Conservation (phyloP, 2,113 vertebrate genomes). For the Sceloporus undulatus region DNA sequence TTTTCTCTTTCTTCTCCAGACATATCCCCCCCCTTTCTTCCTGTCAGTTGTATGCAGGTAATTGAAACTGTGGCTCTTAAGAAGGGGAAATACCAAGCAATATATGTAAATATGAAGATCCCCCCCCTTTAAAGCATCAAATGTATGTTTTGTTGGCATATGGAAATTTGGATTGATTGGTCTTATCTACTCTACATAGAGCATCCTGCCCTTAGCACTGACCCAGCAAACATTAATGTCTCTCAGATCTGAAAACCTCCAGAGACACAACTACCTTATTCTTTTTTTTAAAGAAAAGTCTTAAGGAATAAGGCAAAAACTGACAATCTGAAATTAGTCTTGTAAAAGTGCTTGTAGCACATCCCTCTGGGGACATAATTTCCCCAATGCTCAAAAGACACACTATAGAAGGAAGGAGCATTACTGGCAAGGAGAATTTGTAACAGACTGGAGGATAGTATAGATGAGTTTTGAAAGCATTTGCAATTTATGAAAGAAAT, state of each 20-base stretch:
- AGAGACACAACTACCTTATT: not conserved
- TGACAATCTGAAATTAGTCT: slow-evolving; percentile 32
- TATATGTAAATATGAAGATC: not conserved
- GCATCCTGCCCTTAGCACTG: not conserved
- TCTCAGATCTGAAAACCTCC: slow-evolving; percentile 22
- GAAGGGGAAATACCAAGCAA: not conserved
- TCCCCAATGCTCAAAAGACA: not conserved
- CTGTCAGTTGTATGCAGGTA: not conserved
- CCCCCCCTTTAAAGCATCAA: not conserved
- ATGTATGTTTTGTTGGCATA: not conserved
- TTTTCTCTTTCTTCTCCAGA: not conserved
- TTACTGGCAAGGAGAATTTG: slow-evolving; percentile 2
- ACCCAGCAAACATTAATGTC: slow-evolving; percentile 10
- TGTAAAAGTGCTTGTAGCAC: not conserved
- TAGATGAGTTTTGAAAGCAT: slow-evolving; percentile 6
- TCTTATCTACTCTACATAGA: not conserved
- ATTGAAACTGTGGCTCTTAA: not conserved
- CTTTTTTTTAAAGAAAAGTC: not conserved
- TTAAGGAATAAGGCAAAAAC: slow-evolving; percentile 30
- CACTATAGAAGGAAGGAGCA: not conserved
- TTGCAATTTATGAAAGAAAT: slow-evolving; percentile 5
- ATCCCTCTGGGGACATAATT: slow-evolving; percentile 38
- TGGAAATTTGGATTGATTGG: not conserved
- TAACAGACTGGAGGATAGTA: not conserved
- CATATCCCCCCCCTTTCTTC: not conserved